Base-by-base conservation (phyloP, 2,797 vertebrate genomes). In the Lindbergichthys nudifrons region DNA sequence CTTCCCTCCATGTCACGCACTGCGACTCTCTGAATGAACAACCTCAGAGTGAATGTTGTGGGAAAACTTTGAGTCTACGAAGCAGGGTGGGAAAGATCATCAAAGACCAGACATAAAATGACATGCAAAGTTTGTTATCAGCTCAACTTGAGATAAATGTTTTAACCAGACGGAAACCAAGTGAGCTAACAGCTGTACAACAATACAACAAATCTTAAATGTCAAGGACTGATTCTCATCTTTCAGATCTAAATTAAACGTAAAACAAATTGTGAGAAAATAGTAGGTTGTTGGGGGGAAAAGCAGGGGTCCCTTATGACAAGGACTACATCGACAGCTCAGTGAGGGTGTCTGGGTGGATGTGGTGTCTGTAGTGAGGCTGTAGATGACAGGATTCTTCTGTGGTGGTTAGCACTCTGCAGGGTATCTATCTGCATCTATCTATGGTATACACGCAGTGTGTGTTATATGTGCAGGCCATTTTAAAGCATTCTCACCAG, bases 1-100 rank as follows among this genome's bases (percentile, higher is more conserved):
- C 77, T 73, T 77, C 54, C 65, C 74, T 79, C 45, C 65, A 64
- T 79, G 92, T 94, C 94, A 94, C 92, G 89, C 93, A 93, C 81
- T 41, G 77, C 51, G 79, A 72, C 73, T 93, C 88, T 93, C 88
- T 92, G 84, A 89, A 94, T 95, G 93, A 94, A 83, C 84, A 90
- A 90, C 57, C 84, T 32, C 72, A 18, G 18, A 42, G 14, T 13
- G n/a, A 2, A 5, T 52, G 62, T 4, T 18, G 58, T 18, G 30
- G 76, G 69, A 75, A 46, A 81, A 63, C 50, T 23, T 42, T 21
- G 15, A 8, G 41, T 67, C 65, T 70, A 23, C 46, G 64, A 4
- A 64, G 47, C 32, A 36, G 14, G 19, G 18, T 9, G 23, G 57
- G 71, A 70, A 57, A 75, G 16, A 41, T 64, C 36, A 50, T 60